Evolutionary conservation across 2,797 vertebrate genomes (phyloP), one percentile per base, ranked within the genome.

Genomic region (Dryobates pubescens): DNA sequence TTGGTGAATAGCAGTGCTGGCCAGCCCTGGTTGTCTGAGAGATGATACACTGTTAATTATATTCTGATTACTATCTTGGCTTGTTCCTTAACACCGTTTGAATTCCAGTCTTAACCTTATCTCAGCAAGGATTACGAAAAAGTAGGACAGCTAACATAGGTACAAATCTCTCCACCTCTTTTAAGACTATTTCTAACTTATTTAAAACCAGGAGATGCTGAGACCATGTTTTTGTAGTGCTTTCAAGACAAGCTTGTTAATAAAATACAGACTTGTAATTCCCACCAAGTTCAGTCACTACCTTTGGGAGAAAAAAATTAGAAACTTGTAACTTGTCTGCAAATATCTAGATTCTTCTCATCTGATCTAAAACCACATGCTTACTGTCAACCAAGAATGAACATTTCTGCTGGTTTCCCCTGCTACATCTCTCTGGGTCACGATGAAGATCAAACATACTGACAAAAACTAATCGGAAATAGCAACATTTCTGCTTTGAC

Each of bases 31-130:
- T 56, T 88, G 30, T 70, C 34, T 54, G 92, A 86, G 84, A 96
- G 72, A 63, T 49, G 88, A 87, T 90, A 90, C 41, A 7, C 59
- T 45, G 72, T 82, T 94, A 92, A 94, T 89, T 90, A 65, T 92
- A 93, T 92, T 94, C 96, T 83, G 96, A 95, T 94, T 67, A 27
- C 59, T 89, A 92, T 95, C 93, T 90, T 24, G 67, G 36, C 72
- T 91, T 89, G 80, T 95, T 95, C 85, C 70, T 82, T 90, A 87
- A 69, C 90, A 75, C 69, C 27, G 38, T 88, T 92, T 83, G 77
- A 92, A 95, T 96, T 94, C 93, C 84, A 83, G 79, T 72, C 59
- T 90, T 90, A 86, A 67, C 78, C 38, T 88, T 94, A 93, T 72
- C 78, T 87, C 63, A 75, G 62, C 63, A 36, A 87, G 56, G 81